A percentile compares a stretch with the other conserved stretches of the same genome.
Conservation (phyloP, 2,888 invertebrate genomes). For the Sarcophaga variegata region DNA sequence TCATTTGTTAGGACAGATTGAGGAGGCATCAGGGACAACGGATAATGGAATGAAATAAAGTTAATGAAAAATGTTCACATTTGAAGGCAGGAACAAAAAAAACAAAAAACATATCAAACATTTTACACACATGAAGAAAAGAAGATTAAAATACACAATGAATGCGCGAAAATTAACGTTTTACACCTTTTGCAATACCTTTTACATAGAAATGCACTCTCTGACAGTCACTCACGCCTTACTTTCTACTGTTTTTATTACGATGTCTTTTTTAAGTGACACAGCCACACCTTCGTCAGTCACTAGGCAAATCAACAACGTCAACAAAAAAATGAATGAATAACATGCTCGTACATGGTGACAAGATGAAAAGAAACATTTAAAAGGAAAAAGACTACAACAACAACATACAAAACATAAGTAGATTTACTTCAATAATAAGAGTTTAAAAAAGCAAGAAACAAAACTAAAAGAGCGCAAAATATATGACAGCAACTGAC, state of each 20-base stretch:
- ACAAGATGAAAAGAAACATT: conserved; percentile 30
- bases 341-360: not conserved
- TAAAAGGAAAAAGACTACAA: conserved; percentile 28
- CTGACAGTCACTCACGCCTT: conserved; percentile 39
- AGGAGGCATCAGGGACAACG: conserved; percentile 47
- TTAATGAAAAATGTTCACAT: conserved; percentile 62
- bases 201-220: not conserved
- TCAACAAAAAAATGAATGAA: conserved; percentile 48
- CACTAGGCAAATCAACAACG: conserved; percentile 34
- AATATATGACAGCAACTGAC: not conserved
- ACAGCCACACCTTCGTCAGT: conserved; percentile 59
- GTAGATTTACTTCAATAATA: conserved; percentile 66
- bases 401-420: conserved; percentile 54
- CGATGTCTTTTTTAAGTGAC: conserved; percentile 57
- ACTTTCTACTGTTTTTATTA: conserved; percentile 16
- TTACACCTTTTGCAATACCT: conserved; percentile 55
- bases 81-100: conserved; percentile 14
- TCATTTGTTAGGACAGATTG: conserved; percentile 51
- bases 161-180: conserved; percentile 61
- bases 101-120: conserved; percentile 20
- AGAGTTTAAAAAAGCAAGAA: conserved; percentile 34
- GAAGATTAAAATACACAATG: conserved; percentile 54
- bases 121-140: conserved; percentile 40
- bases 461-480: not conserved
- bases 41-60: conserved; percentile 23